Base-by-base conservation (phyloP, 2,113 vertebrate species). In the Neoarius graeffei region DNA sequence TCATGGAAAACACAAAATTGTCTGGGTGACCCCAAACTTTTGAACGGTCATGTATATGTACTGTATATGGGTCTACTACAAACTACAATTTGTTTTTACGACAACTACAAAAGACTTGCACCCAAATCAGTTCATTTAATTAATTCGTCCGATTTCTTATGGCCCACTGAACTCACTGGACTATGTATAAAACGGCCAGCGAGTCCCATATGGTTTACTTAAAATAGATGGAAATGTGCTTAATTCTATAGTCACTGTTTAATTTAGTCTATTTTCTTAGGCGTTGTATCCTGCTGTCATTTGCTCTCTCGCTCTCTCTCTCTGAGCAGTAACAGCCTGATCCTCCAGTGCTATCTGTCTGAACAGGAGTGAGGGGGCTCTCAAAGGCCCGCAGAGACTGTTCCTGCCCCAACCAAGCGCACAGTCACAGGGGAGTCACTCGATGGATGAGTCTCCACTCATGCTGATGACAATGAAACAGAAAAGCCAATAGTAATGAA, bases 261-360 rank as follows among this genome's bases (percentile, higher is more conserved):
- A 48, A 42, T 42, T 42, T 30, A 85, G 23, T 23, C 67, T 85
- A 73, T 57, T 56, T 85, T 71, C 52, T 8, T 25, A 1, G 10
- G 27, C 57, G 83, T 74, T 76, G 73, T 52, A 50, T 20, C 35
- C 7, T 48, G 17, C 35, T 74, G 35, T 74, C 35, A 27, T 83
- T 76, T 17, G 7, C 6, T 64, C 54, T 59, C 67, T 73, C 66
- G 1, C 30, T 64, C 30, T 14, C 19, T 19, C 52, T 13, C 54
- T 87, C 67, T 83, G 69, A 62, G 50, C 42, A 74, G 60, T 60
- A 88, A 64, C n/a, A 30, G 30, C 56, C 67, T 52, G 13, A 54
- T 66, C 81, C 73, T 52, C 74, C 81, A 64, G 48, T 88, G 57
- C 71, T 79, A 67, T 88, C 50, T 84, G 60, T 80, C 85, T 88